A percentile compares a stretch with the other conserved stretches of the same genome.
Conservation (phyloP, 1,140 invertebrate species). For the Caenorhabditis latens region DNA sequence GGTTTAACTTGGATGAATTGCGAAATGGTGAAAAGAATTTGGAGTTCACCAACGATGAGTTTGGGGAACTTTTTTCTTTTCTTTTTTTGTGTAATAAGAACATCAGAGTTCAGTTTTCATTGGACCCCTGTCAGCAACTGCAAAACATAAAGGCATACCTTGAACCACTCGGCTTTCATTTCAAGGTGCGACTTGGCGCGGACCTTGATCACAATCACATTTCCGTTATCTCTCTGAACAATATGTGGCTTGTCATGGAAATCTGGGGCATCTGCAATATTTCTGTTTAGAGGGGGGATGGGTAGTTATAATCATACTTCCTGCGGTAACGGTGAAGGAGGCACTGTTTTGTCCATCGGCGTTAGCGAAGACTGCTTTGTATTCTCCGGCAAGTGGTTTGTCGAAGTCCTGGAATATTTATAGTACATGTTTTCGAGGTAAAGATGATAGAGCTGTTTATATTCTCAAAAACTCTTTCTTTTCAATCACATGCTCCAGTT, state of each 20-base stretch:
- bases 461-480: background rate
- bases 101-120: no score
- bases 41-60: constrained; percentile 26
- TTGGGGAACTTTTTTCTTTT: background rate
- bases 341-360: constrained; percentile 76
- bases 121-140: no score
- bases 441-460: no score
- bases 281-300: no score
- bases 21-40: constrained; percentile 4
- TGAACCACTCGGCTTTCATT: constrained; percentile 77
- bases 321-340: constrained; percentile 76
- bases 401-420: constrained; percentile 74
- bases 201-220: constrained; percentile 75
- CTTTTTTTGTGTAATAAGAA: background rate
- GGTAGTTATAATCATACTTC: constrained; percentile 69
- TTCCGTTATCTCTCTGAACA: constrained; percentile 76
- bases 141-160: constrained; percentile 62
- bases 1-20: constrained; percentile 32
- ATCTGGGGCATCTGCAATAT: constrained; percentile 77
- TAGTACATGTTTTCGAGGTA: no score
- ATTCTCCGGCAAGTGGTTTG: constrained; percentile 75
- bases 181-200: constrained; percentile 77
- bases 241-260: constrained; percentile 78
- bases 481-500: background rate
- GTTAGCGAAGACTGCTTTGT: constrained; percentile 74